Conservation (phyloP, 1,140 invertebrate genomes). For the Rhyzopertha dominica region DNA sequence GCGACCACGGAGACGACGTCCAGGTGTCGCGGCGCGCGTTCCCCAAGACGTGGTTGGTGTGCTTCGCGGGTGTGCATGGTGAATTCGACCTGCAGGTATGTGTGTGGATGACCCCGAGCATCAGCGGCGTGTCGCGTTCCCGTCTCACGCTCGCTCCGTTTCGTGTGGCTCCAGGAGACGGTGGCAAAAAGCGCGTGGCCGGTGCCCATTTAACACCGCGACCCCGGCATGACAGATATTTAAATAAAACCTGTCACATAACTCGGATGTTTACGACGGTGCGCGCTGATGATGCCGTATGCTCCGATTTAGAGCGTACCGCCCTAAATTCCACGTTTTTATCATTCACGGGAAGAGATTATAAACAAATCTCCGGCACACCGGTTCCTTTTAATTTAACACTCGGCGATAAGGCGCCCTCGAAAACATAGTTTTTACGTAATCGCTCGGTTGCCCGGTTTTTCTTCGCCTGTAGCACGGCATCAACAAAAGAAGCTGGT, state of each 20-base stretch:
- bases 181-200: too few relatives aligned
- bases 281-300: constrained; percentile 11
- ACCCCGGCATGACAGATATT: constrained; percentile 4
- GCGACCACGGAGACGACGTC: constrained; percentile 15
- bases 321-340: constrained; percentile 20
- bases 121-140: constrained; percentile 9
- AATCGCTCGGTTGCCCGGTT: too few relatives aligned
- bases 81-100: constrained; percentile 1
- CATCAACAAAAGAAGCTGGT: constrained; percentile 33
- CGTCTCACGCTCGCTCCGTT: not conserved
- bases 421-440: too few relatives aligned
- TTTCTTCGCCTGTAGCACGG: too few relatives aligned
- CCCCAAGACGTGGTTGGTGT: not conserved
- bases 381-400: too few relatives aligned
- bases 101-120: constrained; percentile 13
- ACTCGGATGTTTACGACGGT: constrained; percentile 20
- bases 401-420: too few relatives aligned
- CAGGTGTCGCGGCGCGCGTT: not conserved
- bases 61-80: not conserved
- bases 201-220: not conserved
- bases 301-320: constrained; percentile 16
- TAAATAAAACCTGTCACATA: constrained; percentile 30
- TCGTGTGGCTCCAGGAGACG: not conserved
- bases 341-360: too few relatives aligned
- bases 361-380: too few relatives aligned